A percentile compares a stretch with the other conserved stretches of the same genome.
Conservation (phyloP, 2,113 vertebrate genomes). For the Phylloscopus trochilus region DNA sequence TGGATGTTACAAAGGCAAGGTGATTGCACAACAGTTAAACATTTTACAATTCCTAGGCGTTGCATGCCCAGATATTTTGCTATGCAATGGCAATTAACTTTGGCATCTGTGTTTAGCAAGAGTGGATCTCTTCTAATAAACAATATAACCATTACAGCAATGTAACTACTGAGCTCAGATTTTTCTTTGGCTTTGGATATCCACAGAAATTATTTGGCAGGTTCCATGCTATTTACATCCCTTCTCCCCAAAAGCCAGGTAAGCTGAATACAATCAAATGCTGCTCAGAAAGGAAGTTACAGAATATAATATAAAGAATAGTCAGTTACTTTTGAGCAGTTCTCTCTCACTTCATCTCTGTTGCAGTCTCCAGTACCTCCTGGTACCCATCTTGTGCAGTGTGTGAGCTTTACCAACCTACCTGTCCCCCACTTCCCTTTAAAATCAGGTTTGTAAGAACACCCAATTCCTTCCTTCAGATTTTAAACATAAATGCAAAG, state of each 20-base stretch:
- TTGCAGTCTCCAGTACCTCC: background rate
- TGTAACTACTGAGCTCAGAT: background rate
- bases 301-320: background rate
- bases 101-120: background rate
- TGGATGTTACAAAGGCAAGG: background rate
- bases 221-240: background rate
- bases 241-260: background rate
- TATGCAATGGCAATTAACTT: background rate
- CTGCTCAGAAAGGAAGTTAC: background rate
- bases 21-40: background rate
- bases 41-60: background rate
- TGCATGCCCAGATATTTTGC: background rate
- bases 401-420: background rate
- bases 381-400: accelerated
- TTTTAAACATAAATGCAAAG: background rate
- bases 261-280: background rate
- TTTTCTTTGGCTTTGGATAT: background rate
- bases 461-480: background rate
- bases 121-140: background rate
- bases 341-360: background rate
- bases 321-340: background rate
- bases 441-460: background rate
- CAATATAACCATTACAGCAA: background rate
- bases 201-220: background rate
- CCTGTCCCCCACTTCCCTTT: background rate